Percentiles rank a stretch among this genome's conserved stretches.
Conservation (phyloP, 2,888 invertebrate species). For the Deroplatys truncata region DNA sequence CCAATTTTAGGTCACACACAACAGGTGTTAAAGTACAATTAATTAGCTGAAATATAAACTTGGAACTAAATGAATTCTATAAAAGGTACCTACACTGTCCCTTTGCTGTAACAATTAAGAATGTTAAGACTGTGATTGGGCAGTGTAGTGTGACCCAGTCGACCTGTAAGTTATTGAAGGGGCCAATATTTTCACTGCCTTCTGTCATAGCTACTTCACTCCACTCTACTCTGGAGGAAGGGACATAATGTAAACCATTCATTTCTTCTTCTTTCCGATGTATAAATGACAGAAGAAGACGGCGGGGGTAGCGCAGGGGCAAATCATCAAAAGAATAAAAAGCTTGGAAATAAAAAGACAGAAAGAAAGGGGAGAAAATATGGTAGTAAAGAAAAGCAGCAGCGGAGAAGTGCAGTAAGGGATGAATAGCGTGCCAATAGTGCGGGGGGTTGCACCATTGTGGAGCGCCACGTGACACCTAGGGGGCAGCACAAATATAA, state of each 20-base stretch:
- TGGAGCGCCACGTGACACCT: constrained; percentile 18
- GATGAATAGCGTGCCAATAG: constrained; percentile 14
- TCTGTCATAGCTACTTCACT: constrained; percentile 14
- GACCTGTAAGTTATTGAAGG: constrained; percentile 5
- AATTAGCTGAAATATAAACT: too few relatives aligned
- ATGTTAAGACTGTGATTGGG: neutral
- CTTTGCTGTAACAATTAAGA: too few relatives aligned
- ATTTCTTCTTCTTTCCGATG: constrained; percentile 7
- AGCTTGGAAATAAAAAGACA: neutral
- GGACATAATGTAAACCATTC: constrained; percentile 11
- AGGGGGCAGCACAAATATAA: neutral
- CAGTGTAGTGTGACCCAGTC: neutral
- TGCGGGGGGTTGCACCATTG: constrained; percentile 8
- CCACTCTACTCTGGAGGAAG: neutral
- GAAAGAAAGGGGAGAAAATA: neutral
- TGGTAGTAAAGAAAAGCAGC: neutral
- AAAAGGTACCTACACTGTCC: too few relatives aligned
- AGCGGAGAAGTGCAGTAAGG: neutral
- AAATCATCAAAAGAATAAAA: constrained; percentile 10
- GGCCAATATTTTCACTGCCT: constrained; percentile 14
- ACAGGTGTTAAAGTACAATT: too few relatives aligned
- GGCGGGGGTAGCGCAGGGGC: neutral
- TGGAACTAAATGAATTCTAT: too few relatives aligned
- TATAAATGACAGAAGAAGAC: constrained; percentile 16
- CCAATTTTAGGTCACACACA: too few relatives aligned